Percentiles rank a stretch among this genome's conserved stretches.
Conservation (phyloP, 1,140 invertebrate genomes). For the Phymorhynchus buccinoides region DNA sequence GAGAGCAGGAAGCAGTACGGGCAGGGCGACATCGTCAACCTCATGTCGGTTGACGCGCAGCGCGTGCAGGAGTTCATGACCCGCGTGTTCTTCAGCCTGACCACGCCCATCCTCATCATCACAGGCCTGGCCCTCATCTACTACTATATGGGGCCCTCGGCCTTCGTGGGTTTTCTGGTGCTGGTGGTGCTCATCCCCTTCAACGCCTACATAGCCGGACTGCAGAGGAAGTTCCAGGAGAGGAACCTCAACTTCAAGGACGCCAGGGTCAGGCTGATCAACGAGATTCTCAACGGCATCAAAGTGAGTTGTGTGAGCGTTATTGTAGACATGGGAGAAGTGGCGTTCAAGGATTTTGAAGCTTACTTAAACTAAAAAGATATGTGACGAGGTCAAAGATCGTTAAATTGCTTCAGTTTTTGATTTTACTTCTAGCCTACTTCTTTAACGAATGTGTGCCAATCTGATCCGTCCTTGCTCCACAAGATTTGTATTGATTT, state of each 20-base stretch:
- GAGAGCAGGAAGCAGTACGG: conserved; percentile 69
- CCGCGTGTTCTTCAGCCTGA: conserved; percentile 30
- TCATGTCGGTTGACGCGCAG: conserved; percentile 45
- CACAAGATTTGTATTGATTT: too few relatives aligned
- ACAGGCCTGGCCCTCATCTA: conserved; percentile 73
- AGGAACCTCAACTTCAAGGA: conserved; percentile 76
- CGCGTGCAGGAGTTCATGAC: conserved; percentile 45
- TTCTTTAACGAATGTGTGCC: too few relatives aligned
- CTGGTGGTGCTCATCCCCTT: conserved; percentile 75
- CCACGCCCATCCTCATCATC: conserved; percentile 25
- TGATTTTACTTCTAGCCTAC: too few relatives aligned
- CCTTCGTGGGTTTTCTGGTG: conserved; percentile 71
- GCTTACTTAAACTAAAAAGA: too few relatives aligned
- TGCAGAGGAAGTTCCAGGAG: conserved; percentile 77
- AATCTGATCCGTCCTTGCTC: too few relatives aligned
- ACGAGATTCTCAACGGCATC: conserved; percentile 73
- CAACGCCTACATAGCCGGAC: conserved; percentile 88
- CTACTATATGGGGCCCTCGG: conserved; percentile 41
- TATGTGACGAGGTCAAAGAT: too few relatives aligned
- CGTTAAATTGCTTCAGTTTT: too few relatives aligned
- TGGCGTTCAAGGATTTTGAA: too few relatives aligned
- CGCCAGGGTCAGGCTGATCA: conserved; percentile 73
- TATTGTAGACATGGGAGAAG: too few relatives aligned
- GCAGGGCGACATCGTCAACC: conserved; percentile 50
- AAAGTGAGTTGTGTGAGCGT: too few relatives aligned